These are phyloP conservation scores for Amazona finschi DNA, from an alignment of 2,797 vertebrate species.

Conservation along the genomic window DNA sequence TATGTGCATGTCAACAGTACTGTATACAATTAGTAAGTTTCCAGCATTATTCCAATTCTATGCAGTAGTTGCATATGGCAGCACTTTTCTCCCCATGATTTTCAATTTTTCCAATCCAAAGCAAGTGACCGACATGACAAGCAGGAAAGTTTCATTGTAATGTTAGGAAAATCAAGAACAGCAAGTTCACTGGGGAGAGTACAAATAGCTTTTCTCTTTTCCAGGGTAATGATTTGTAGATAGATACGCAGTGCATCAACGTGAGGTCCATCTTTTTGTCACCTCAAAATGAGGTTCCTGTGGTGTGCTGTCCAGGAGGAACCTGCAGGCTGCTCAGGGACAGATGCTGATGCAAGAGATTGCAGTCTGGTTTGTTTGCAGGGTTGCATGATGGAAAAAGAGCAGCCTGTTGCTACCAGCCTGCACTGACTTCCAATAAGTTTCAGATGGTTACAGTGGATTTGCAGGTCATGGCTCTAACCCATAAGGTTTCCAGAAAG, in stretches of 20 bases:
- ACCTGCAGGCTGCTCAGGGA: neutral
- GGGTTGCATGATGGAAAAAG: fast-evolving
- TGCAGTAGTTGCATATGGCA: neutral
- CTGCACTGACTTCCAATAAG: neutral
- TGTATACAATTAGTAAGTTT: neutral
- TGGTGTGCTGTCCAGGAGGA: neutral
- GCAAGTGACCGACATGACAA: neutral
- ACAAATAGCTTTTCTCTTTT: constrained; percentile 35
- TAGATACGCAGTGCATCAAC: neutral
- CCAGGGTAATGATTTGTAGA: neutral
- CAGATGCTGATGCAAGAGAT: neutral
- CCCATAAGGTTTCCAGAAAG: neutral
- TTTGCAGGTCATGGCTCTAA: neutral
- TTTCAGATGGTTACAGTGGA: neutral
- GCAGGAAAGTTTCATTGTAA: neutral
- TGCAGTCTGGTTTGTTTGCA: neutral
- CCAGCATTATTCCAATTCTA: neutral
- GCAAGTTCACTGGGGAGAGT: neutral
- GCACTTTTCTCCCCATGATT: neutral
- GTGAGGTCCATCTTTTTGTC: neutral
- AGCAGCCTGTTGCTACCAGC: neutral
- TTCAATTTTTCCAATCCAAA: neutral
- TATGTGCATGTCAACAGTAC: neutral
- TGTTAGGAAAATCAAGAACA: neutral
- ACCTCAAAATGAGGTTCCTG: neutral